A percentile compares a stretch with the other conserved stretches of the same genome.
These are phyloP conservation scores for Macrosteles quadrilineatus DNA, from an alignment of 1,140 invertebrate genomes.

Conservation along the genomic window DNA sequence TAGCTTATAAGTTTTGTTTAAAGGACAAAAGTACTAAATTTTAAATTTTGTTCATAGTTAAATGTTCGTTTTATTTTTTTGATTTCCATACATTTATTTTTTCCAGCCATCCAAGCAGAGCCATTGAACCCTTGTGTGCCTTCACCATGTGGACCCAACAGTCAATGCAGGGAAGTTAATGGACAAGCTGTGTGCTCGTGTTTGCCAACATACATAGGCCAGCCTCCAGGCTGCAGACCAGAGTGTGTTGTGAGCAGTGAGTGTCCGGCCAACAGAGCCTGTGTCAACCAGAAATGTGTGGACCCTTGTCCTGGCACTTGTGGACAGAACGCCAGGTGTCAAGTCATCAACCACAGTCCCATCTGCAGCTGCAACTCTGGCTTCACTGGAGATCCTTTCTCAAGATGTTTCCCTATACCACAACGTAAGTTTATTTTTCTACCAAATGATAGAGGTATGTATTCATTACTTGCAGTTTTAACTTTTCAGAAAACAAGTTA, in stretches of 20 bases:
- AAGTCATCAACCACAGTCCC: constrained; percentile 59
- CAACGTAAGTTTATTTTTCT: constrained; percentile 43
- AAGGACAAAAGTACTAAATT: too few species aligned
- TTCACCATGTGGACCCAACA: constrained; percentile 69
- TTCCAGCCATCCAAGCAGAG: constrained; percentile 43
- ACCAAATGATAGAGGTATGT: too few species aligned
- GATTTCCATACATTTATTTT: constrained; percentile 46
- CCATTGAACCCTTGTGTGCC: constrained; percentile 58
- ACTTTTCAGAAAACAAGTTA: too few species aligned
- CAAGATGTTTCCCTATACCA: constrained; percentile 54
- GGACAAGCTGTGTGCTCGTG: constrained; percentile 56
- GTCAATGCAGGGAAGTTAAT: constrained; percentile 55
- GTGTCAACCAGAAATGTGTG: constrained; percentile 54
- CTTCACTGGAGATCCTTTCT: constrained; percentile 61
- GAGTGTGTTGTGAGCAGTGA: constrained; percentile 56
- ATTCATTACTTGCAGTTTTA: too few species aligned
- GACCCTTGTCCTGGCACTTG: constrained; percentile 58
- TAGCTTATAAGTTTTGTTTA: too few species aligned
- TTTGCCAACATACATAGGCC: constrained; percentile 52
- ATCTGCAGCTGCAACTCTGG: constrained; percentile 56
- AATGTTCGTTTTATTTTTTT: too few species aligned
- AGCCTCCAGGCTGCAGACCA: constrained; percentile 53
- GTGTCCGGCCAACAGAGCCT: constrained; percentile 54
- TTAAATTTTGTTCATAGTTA: too few species aligned
- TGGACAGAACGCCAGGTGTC: constrained; percentile 57